Conservation (phyloP, 2,113 vertebrate species). For the Craseonycteris thonglongyai region DNA sequence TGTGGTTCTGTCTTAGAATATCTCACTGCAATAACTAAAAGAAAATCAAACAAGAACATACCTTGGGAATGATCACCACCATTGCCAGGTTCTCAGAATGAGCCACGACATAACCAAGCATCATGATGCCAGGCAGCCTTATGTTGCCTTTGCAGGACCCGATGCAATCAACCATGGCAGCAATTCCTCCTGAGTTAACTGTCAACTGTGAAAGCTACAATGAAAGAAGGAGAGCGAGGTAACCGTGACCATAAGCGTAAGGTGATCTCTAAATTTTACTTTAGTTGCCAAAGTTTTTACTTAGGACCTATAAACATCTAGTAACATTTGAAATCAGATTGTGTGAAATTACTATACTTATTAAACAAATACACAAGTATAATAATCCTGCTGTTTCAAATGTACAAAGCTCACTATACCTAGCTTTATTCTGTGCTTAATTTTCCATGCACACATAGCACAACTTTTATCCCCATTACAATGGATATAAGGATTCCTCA, state of each 20-base stretch:
- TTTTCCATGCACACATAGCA: background rate
- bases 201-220: conserved; percentile 88
- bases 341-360: background rate
- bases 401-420: background rate
- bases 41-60: conserved; percentile 69
- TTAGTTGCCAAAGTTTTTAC: background rate
- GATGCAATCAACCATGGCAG: conserved; percentile 87
- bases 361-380: background rate
- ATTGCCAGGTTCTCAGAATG: conserved; percentile 93
- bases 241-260: background rate
- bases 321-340: background rate
- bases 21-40: conserved; percentile 27
- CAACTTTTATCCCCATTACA: conserved; percentile 18
- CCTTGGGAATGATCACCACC: conserved; percentile 94
- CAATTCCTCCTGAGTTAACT: conserved; percentile 86
- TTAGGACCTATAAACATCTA: background rate
- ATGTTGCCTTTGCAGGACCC: conserved; percentile 84
- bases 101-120: conserved; percentile 91
- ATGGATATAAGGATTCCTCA: conserved; percentile 42
- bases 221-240: conserved; percentile 49
- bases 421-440: background rate
- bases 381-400: background rate
- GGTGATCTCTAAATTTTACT: background rate
- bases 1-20: conserved; percentile 31
- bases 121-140: conserved; percentile 93